phyloP scores from a whole-genome alignment of 2,113 vertebrate species.

The Talpa occidentalis region DNA sequence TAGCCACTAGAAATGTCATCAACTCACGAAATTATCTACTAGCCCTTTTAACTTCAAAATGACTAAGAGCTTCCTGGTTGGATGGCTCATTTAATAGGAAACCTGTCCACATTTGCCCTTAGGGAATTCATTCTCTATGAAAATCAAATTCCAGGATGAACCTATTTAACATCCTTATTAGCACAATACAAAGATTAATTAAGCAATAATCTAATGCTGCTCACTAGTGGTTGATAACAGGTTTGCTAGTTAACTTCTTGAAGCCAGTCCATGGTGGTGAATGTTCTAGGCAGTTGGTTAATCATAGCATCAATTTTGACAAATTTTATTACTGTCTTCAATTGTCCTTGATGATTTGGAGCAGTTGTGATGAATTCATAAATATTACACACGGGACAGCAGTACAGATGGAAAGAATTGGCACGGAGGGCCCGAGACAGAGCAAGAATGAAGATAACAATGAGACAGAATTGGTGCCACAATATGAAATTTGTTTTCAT shows the following conservation, averaged over 20 bases:
- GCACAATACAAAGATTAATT: conserved; percentile 84
- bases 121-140: conserved; percentile 77
- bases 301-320: conserved; percentile 59
- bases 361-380: conserved; percentile 57
- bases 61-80: conserved; percentile 71
- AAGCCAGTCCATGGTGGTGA: conserved; percentile 60
- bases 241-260: conserved; percentile 80
- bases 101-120: conserved; percentile 63
- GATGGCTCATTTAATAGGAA: conserved; percentile 80
- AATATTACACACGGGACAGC: conserved; percentile 45
- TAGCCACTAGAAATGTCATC: conserved; percentile 49
- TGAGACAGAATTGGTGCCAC: neutral
- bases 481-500: conserved; percentile 11
- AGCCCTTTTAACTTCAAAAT: conserved; percentile 79
- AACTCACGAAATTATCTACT: conserved; percentile 59
- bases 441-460: conserved; percentile 55
- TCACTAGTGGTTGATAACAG: conserved; percentile 77
- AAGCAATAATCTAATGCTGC: conserved; percentile 76
- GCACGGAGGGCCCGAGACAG: conserved; percentile 32
- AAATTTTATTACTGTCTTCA: conserved; percentile 66
- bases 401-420: neutral
- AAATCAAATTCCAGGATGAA: conserved; percentile 73
- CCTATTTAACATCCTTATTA: conserved; percentile 80
- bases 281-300: conserved; percentile 68
- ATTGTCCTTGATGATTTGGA: conserved; percentile 69